Conservation (phyloP, 2,113 vertebrate genomes). For the Pontoporia blainvillei region DNA sequence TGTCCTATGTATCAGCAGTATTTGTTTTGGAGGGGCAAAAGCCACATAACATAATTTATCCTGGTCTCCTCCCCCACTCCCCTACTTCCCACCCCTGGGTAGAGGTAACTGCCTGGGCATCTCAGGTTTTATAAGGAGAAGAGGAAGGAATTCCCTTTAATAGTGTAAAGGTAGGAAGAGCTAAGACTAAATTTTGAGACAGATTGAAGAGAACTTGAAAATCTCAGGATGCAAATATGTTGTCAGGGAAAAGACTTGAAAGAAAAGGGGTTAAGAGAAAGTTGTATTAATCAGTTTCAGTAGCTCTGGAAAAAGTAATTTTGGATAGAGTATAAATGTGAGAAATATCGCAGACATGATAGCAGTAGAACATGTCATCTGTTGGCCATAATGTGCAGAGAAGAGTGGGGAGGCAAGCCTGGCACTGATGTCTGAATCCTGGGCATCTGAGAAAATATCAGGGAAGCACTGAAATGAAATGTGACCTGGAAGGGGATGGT, state of each 20-base stretch:
- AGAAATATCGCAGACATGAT: not conserved
- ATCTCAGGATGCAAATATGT: not conserved
- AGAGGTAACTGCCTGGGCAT: not conserved
- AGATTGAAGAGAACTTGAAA: not conserved
- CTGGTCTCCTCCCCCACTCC: rapidly evolving
- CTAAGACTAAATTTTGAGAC: not conserved
- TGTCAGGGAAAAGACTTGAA: not conserved
- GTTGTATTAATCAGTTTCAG: not conserved
- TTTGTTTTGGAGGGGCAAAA: not conserved
- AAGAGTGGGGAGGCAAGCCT: not conserved
- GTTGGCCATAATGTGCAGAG: not conserved
- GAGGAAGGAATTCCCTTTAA: not conserved
- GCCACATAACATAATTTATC: not conserved
- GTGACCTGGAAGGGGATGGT: not conserved
- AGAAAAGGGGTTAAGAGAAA: not conserved
- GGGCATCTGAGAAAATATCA: not conserved
- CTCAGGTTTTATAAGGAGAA: not conserved
- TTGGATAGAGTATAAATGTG: not conserved
- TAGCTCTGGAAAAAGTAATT: not conserved
- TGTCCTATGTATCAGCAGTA: not conserved
- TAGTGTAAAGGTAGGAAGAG: not conserved
- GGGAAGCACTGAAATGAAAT: not conserved
- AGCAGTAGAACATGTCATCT: not conserved
- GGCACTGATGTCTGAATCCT: too few species aligned
- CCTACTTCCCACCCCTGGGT: not conserved